phyloP scores from a whole-genome alignment of 2,113 vertebrate genomes.

The Centropus unirufus region DNA sequence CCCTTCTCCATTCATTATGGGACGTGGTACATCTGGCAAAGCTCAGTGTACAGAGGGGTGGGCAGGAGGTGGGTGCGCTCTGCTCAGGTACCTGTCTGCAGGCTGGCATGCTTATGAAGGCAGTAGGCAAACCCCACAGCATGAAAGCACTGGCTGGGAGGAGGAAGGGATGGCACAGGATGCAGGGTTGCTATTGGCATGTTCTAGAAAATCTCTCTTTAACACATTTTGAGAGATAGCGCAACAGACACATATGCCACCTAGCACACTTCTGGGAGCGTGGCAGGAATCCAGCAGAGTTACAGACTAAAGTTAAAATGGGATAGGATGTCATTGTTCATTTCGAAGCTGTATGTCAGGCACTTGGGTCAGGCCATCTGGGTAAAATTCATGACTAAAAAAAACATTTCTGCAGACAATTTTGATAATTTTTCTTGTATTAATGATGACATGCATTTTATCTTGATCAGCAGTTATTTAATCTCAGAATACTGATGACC shows the following conservation, averaged over 20 bases:
- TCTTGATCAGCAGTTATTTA: background rate
- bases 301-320: slow-evolving; percentile 14
- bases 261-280: background rate
- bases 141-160: background rate
- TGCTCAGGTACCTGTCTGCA: background rate
- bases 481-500: background rate
- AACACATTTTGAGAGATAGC: slow-evolving; percentile 24
- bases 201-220: slow-evolving; percentile 16
- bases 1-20: background rate
- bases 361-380: background rate
- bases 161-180: background rate
- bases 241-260: slow-evolving; percentile 23
- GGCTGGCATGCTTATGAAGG: fast-evolving
- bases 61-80: background rate
- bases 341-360: background rate
- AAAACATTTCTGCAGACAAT: background rate
- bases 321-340: background rate
- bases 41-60: background rate
- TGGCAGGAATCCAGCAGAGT: background rate
- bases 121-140: background rate
- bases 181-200: background rate
- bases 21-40: background rate
- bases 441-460: background rate
- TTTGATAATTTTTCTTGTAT: background rate
- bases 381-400: background rate